phyloP scores from a whole-genome alignment of 2,888 invertebrate species.

The Clanis bilineata region DNA sequence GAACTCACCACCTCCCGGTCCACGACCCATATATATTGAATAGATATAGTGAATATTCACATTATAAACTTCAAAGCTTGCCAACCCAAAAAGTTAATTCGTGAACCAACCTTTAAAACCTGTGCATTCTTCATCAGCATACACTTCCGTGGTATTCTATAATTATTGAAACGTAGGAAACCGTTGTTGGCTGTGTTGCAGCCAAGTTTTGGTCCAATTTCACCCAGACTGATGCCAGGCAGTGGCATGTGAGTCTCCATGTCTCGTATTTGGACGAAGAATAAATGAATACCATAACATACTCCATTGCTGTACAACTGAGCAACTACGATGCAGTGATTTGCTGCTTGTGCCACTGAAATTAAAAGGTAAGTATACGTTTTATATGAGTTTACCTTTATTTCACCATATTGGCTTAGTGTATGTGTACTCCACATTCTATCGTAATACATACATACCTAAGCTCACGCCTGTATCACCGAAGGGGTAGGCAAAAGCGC shows the following conservation, averaged over 20 bases:
- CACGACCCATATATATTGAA: no score
- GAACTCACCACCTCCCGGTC: no score
- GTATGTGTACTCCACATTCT: no score
- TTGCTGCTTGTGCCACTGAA: slow-evolving; percentile 94
- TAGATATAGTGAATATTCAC: no score
- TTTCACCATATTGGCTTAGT: no score
- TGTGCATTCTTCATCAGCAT: slow-evolving; percentile 97
- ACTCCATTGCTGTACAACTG: slow-evolving; percentile 90
- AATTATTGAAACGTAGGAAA: slow-evolving; percentile 91
- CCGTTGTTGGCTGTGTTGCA: slow-evolving; percentile 95
- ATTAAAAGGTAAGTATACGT: slow-evolving; percentile 18
- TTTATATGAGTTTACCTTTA: not conserved
- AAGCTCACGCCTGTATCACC: no score
- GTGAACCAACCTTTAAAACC: slow-evolving; percentile 75
- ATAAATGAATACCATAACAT: slow-evolving; percentile 93
- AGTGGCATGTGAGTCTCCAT: slow-evolving; percentile 92
- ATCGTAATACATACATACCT: no score
- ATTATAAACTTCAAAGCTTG: no score
- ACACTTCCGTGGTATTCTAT: slow-evolving; percentile 91
- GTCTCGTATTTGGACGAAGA: slow-evolving; percentile 94
- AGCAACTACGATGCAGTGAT: slow-evolving; percentile 94
- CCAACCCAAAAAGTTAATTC: no score
- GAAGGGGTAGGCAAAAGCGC: no score
- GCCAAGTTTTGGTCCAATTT: slow-evolving; percentile 95
- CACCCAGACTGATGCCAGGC: slow-evolving; percentile 93